These are phyloP conservation scores for Neodiprion pinetum DNA, from an alignment of 1,140 invertebrate species.

Conservation along the genomic window DNA sequence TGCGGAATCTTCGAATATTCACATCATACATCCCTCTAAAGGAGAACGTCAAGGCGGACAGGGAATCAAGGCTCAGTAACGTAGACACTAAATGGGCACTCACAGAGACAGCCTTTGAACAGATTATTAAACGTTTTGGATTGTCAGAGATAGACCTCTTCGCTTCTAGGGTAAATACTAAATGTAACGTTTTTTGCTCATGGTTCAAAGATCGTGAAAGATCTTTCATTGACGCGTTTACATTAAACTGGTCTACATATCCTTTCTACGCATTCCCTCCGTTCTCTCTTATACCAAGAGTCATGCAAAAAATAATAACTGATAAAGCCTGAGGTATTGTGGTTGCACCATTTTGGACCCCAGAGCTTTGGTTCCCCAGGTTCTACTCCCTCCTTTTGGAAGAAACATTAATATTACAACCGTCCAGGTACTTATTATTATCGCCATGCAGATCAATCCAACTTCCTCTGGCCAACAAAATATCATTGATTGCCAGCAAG, in stretches of 20 bases:
- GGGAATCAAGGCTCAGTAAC: not conserved
- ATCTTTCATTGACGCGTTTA: not conserved
- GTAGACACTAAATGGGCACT: too few species aligned
- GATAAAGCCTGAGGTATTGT: slow-evolving; percentile 26
- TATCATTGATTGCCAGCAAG: slow-evolving; percentile 35
- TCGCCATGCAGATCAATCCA: not conserved
- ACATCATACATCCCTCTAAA: not conserved
- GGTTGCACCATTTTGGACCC: slow-evolving; percentile 23
- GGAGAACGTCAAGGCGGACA: not conserved
- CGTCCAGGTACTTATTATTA: not conserved
- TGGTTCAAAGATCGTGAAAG: slow-evolving; percentile 18
- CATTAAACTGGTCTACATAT: slow-evolving; percentile 24
- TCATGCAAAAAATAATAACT: slow-evolving; percentile 27
- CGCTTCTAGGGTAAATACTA: slow-evolving; percentile 13
- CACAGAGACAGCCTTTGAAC: not conserved
- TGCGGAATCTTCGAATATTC: not conserved
- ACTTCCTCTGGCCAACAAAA: not conserved
- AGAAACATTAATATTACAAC: slow-evolving; percentile 14
- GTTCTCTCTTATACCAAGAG: slow-evolving; percentile 24
- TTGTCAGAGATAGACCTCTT: slow-evolving; percentile 13
- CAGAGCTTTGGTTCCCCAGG: slow-evolving; percentile 27
- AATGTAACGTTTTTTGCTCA: slow-evolving; percentile 20
- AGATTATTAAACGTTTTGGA: slow-evolving; percentile 16
- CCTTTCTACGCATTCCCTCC: slow-evolving; percentile 30
- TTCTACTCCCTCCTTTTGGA: slow-evolving; percentile 11